phyloP scores from a whole-genome alignment of 2,888 invertebrate genomes.

The Lasioglossum calceatum region DNA sequence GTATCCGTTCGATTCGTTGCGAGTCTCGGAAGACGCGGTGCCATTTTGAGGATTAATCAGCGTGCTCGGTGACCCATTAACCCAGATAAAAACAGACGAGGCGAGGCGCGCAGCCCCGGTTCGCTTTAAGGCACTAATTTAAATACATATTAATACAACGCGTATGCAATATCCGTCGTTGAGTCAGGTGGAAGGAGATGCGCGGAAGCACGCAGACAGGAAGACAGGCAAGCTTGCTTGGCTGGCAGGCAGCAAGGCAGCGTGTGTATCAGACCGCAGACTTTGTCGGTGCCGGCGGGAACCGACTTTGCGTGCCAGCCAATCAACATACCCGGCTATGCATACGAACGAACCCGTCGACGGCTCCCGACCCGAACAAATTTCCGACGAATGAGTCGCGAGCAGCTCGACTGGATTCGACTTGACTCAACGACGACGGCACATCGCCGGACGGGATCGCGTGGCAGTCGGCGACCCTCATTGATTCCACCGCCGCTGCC shows the following conservation, averaged over 20 bases:
- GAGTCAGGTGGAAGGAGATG: constrained; percentile 29
- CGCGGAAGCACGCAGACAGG: constrained; percentile 23
- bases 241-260: constrained; percentile 13
- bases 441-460: constrained; percentile 4
- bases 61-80: neutral
- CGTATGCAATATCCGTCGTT: constrained; percentile 69
- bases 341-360: constrained; percentile 75
- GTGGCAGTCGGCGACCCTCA: constrained; percentile 27
- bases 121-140: constrained; percentile 79
- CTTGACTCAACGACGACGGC: neutral
- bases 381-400: constrained; percentile 57
- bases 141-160: constrained; percentile 81
- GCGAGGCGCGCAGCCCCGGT: constrained; percentile 69
- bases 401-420: constrained; percentile 33
- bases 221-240: constrained; percentile 15
- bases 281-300: constrained; percentile 57
- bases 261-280: constrained; percentile 45
- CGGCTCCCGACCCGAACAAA: constrained; percentile 64
- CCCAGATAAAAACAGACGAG: constrained; percentile 6
- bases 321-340: constrained; percentile 75
- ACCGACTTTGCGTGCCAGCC: constrained; percentile 74
- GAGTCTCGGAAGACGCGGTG: neutral
- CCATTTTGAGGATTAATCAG: neutral
- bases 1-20: neutral
- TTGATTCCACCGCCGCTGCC: constrained; percentile 18